Evolutionary conservation across 2,888 invertebrate genomes (phyloP), one percentile per base, ranked within the genome.

Genomic region (Dicyrtoma fusca): DNA sequence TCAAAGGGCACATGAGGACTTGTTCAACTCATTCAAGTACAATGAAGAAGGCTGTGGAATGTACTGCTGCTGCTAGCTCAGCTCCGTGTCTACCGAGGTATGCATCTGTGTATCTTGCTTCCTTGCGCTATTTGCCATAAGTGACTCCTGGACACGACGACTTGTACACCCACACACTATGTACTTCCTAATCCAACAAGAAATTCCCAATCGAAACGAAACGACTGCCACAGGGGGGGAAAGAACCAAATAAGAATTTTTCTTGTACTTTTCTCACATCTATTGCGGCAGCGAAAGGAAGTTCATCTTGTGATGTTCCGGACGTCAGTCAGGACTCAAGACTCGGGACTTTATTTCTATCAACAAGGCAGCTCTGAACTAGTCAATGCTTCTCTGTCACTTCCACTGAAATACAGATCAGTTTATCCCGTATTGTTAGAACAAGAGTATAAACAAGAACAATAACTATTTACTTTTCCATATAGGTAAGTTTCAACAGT

Each of bases 291-390:
- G 64, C 47, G n/a, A 49, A 71, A 17, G 45, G 71, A 53, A 64
- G 64, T 64, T 42, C 10, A 57, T 57, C 21, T 19, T 71, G 64
- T 55, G 71, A 71, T 59, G 34, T 64, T 65, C 64, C 71, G 42
- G 64, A 47, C 19, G 59, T 64, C 47, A 64, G 55, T 49, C 63
- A 64, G 64, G 51, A 47, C 69, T 69, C 3, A 5, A 34, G 34
- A 34, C 3, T 34, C 34, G 34, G 8, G 34, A 34, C 34, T 34
- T 34, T n/a, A n/a, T n/a, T n/a, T n/a, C n/a, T n/a, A n/a, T n/a
- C n/a, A n/a, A n/a, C n/a, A n/a, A n/a, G n/a, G n/a, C n/a, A n/a
- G n/a, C n/a, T n/a, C n/a, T n/a, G n/a, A n/a, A n/a, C n/a, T n/a
- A n/a, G n/a, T n/a, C n/a, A n/a, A n/a, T n/a, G n/a, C n/a, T n/a